Percentiles rank a stretch among this genome's conserved stretches.
Conservation (phyloP, 2,113 vertebrate genomes). For the Atractosteus spatula region DNA sequence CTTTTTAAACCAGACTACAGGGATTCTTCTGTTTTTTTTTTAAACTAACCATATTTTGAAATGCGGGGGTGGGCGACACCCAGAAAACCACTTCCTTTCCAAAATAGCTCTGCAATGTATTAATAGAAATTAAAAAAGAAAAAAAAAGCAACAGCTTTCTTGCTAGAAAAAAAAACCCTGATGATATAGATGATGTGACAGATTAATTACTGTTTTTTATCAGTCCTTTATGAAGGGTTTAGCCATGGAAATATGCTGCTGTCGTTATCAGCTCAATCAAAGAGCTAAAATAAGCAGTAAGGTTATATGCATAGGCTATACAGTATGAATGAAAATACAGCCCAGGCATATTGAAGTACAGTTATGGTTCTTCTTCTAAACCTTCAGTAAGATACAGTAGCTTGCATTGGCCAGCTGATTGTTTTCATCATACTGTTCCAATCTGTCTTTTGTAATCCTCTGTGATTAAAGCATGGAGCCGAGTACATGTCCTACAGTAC, state of each 20-base stretch:
- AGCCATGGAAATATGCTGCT: not conserved
- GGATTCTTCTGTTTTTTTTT: not conserved
- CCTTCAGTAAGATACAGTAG: not conserved
- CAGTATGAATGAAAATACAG: too few species aligned
- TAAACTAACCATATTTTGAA: conserved; percentile 2
- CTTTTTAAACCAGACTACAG: not conserved
- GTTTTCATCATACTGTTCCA: not conserved
- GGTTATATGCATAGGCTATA: too few species aligned
- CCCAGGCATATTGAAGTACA: not conserved
- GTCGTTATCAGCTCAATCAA: conserved; percentile 3
- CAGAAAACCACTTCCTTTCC: conserved; percentile 19
- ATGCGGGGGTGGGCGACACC: conserved; percentile 8
- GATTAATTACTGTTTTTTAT: conserved; percentile 2
- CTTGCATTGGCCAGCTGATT: not conserved
- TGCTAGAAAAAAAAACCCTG: not conserved
- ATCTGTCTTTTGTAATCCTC: not conserved
- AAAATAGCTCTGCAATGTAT: conserved; percentile 17
- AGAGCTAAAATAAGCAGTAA: too few species aligned
- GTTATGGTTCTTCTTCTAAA: conserved; percentile 4
- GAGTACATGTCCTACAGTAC: too few species aligned
- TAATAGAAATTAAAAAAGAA: conserved; percentile 10
- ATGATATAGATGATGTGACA: not conserved
- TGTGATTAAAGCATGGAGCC: not conserved
- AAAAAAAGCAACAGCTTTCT: too few species aligned
- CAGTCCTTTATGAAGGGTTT: not conserved